These are phyloP conservation scores for Dicranocentrus wangi DNA, from an alignment of 2,888 invertebrate species.

Conservation along the genomic window DNA sequence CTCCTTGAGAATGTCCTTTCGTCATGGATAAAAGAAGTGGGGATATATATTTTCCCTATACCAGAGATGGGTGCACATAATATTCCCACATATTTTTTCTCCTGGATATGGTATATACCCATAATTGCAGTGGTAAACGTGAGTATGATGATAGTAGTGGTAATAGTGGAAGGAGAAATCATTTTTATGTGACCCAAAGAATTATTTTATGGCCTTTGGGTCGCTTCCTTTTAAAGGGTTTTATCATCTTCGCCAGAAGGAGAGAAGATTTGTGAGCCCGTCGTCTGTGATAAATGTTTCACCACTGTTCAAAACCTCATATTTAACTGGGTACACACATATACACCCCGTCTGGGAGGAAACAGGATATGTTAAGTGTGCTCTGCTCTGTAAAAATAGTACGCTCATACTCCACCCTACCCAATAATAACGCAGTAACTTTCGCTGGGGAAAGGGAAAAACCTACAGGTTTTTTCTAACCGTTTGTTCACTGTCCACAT, in stretches of 20 bases:
- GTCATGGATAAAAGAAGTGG: neutral
- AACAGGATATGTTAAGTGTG: slow-evolving; percentile 4
- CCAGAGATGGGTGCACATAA: no score
- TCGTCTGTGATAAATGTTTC: slow-evolving; percentile 45
- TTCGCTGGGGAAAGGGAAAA: no score
- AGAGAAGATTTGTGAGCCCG: slow-evolving; percentile 49
- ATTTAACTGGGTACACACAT: neutral
- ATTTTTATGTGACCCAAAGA: slow-evolving; percentile 58
- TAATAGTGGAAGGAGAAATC: slow-evolving; percentile 34
- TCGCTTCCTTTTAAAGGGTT: slow-evolving; percentile 24
- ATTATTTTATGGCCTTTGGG: slow-evolving; percentile 56
- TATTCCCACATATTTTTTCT: no score
- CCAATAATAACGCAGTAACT: no score
- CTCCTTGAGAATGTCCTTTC: slow-evolving; percentile 13
- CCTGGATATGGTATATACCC: neutral
- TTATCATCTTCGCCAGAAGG: slow-evolving; percentile 44
- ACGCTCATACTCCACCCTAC: no score
- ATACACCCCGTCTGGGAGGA: neutral
- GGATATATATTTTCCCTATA: neutral
- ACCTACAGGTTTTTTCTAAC: no score
- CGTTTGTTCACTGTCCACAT: neutral
- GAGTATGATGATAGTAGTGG: neutral
- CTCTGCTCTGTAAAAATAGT: no score
- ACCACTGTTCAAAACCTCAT: slow-evolving; percentile 21
- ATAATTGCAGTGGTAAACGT: neutral